Evolutionary conservation across 2,113 vertebrate species (phyloP).

Genomic region (Eulemur rufifrons): DNA sequence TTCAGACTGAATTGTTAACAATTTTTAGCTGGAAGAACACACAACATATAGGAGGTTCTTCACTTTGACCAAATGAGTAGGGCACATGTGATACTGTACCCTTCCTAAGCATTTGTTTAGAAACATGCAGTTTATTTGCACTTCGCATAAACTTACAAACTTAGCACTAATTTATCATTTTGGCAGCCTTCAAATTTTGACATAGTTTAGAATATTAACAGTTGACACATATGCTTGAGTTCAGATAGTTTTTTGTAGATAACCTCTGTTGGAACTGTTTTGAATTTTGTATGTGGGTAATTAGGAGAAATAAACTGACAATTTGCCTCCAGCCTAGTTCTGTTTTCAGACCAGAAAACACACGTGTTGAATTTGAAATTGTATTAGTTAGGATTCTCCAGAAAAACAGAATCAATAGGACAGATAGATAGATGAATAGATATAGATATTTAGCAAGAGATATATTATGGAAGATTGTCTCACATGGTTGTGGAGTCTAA

Average conservation of each 20-base stretch:
- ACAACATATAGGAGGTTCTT: not conserved
- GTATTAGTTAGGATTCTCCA: not conserved
- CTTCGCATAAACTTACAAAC: not conserved
- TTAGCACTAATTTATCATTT: not conserved
- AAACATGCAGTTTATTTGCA: not conserved
- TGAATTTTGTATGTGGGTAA: not conserved
- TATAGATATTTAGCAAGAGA: not conserved
- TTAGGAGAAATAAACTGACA: conserved; percentile 1
- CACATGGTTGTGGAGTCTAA: not conserved
- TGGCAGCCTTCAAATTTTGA: not conserved
- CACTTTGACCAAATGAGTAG: not conserved
- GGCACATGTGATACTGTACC: fast-evolving
- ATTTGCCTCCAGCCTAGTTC: not conserved
- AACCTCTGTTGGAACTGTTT: not conserved
- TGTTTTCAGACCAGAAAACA: not conserved
- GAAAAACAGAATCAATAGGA: not conserved
- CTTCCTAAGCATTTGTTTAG: not conserved
- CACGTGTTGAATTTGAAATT: conserved; percentile 17
- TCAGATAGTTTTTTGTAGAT: not conserved
- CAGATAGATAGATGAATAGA: not conserved
- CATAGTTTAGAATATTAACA: not conserved
- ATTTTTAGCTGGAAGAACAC: not conserved
- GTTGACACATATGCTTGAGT: not conserved
- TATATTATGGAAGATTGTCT: not conserved
- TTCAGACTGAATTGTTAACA: not conserved